Conservation (phyloP, 2,797 vertebrate genomes). For the Naso thynnoides region DNA sequence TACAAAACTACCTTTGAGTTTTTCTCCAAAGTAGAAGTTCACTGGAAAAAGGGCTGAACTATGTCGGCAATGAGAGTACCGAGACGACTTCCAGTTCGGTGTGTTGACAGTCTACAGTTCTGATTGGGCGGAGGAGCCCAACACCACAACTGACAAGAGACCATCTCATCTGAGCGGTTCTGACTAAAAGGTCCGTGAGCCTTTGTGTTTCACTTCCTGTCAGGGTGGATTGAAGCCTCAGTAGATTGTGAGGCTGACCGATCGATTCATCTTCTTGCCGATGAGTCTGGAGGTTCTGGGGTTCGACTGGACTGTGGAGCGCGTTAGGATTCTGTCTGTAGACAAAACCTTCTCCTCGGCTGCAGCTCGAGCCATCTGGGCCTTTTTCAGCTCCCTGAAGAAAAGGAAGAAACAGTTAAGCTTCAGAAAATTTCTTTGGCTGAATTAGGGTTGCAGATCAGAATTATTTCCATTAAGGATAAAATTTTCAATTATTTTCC, state of each 20-base stretch:
- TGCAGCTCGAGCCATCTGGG: constrained; percentile 93
- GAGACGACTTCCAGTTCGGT: constrained; percentile 42
- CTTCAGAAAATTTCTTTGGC: accelerated
- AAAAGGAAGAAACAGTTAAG: background rate
- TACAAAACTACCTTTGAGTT: constrained; percentile 66
- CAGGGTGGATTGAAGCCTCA: constrained; percentile 70
- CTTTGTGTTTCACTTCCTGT: constrained; percentile 24
- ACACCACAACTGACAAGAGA: constrained; percentile 14
- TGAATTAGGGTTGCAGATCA: too few species aligned
- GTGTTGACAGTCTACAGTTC: constrained; percentile 36
- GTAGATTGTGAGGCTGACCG: constrained; percentile 97
- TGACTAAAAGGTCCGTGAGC: constrained; percentile 56
- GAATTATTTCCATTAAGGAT: too few species aligned
- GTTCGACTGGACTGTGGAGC: constrained; percentile 90
- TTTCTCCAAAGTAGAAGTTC: constrained; percentile 11
- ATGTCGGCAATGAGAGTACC: constrained; percentile 26
- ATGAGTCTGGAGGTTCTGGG: constrained; percentile 91
- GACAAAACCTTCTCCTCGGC: constrained; percentile 94
- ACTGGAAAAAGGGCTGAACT: constrained; percentile 31
- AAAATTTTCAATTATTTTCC: too few species aligned
- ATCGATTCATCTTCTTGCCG: constrained; percentile 98
- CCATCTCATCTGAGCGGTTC: background rate
- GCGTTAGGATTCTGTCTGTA: constrained; percentile 92
- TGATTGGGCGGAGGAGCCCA: constrained; percentile 11
- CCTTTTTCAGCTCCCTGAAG: constrained; percentile 96